These are phyloP conservation scores for Drosophila asahinai DNA, from an alignment of 1,140 invertebrate genomes.

Conservation along the genomic window DNA sequence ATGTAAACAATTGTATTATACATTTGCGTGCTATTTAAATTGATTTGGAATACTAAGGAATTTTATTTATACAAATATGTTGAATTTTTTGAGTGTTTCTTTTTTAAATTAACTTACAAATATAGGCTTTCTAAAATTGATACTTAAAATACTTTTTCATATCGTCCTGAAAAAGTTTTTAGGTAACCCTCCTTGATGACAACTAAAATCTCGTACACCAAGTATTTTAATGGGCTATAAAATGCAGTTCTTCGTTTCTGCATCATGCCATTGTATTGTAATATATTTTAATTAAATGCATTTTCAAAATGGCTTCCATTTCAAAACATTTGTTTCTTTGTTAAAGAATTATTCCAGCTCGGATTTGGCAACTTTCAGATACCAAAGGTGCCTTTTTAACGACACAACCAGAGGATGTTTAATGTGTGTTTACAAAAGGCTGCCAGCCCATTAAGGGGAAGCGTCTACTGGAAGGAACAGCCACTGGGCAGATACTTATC, in stretches of 20 bases:
- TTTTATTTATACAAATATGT: too few species aligned
- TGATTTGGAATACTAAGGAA: too few species aligned
- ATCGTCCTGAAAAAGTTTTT: too few species aligned
- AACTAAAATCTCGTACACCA: not conserved
- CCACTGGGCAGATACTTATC: conserved; percentile 50
- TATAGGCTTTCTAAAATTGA: too few species aligned
- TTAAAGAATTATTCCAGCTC: not conserved
- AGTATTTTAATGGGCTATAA: not conserved
- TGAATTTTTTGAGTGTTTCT: too few species aligned
- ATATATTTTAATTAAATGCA: conserved; percentile 12
- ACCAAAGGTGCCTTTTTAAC: conserved; percentile 25
- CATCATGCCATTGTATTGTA: not conserved
- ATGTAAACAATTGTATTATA: too few species aligned
- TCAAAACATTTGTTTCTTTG: not conserved
- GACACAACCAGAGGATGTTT: conserved; percentile 34
- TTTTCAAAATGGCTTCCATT: conserved; percentile 4
- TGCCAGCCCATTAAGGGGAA: conserved; percentile 13
- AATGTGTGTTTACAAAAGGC: conserved; percentile 40
- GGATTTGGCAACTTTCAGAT: conserved; percentile 10
- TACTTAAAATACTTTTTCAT: not conserved
- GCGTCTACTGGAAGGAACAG: conserved; percentile 31
- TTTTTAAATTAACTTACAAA: too few species aligned
- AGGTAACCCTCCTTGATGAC: too few species aligned
- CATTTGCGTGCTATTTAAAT: too few species aligned
- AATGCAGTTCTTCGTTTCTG: not conserved